A percentile compares a stretch with the other conserved stretches of the same genome.
phyloP scores from a whole-genome alignment of 2,888 invertebrate species.

The Nomada lathburiana region DNA sequence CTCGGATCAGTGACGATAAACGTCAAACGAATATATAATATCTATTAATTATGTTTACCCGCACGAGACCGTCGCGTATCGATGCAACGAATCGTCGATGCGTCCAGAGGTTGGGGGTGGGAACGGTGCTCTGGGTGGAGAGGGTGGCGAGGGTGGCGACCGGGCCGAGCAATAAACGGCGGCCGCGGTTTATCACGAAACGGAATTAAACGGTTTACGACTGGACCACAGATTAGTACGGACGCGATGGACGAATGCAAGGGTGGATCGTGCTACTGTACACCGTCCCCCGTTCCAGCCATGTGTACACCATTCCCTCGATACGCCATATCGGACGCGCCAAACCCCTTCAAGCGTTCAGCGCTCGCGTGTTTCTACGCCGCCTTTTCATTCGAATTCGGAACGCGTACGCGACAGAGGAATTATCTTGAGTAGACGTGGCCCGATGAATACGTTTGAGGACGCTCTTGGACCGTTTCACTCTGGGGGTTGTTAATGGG shows the following conservation, averaged over 20 bases:
- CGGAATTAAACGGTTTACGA: conserved; percentile 83
- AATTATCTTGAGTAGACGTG: conserved; percentile 48
- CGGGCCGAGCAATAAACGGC: conserved; percentile 84
- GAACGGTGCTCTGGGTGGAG: conserved; percentile 42
- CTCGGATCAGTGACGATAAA: conserved; percentile 62
- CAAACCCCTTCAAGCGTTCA: conserved; percentile 7
- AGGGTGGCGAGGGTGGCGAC: conserved; percentile 65
- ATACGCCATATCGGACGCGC: conserved; percentile 46
- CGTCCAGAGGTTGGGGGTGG: conserved; percentile 32
- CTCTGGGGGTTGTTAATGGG: background rate
- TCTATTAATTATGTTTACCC: conserved; percentile 82
- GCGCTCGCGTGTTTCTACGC: conserved; percentile 50
- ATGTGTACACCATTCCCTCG: conserved; percentile 29
- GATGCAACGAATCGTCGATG: conserved; percentile 40
- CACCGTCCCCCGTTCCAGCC: conserved; percentile 39
- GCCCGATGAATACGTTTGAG: conserved; percentile 15
- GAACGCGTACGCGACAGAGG: conserved; percentile 12
- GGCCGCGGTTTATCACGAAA: conserved; percentile 77
- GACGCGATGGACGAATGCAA: conserved; percentile 82
- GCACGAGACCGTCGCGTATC: conserved; percentile 70
- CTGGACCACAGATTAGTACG: conserved; percentile 84
- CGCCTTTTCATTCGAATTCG: conserved; percentile 32
- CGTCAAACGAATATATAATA: conserved; percentile 78
- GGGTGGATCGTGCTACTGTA: conserved; percentile 69
- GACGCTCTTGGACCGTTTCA: background rate